Percentiles rank a stretch among this genome's conserved stretches.
phyloP scores from a whole-genome alignment of 1,140 invertebrate species.

The Campoletis sonorensis region DNA sequence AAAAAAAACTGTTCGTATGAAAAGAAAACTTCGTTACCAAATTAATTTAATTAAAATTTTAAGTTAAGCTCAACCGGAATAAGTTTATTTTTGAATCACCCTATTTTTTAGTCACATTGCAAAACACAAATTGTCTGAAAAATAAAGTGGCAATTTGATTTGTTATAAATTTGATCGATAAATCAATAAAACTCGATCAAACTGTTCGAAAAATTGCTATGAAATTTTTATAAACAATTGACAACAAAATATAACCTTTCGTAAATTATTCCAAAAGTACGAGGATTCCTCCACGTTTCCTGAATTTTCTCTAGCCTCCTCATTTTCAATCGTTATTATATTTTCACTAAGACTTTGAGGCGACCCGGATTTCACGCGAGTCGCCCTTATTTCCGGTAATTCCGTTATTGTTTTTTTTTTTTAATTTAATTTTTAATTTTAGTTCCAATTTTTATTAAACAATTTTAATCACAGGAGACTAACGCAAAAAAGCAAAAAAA shows the following conservation, averaged over 20 bases:
- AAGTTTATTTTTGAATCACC: no score
- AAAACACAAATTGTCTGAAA: no score
- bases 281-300: background rate
- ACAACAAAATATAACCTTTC: constrained; percentile 3
- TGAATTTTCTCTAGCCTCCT: background rate
- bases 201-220: no score
- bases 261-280: background rate
- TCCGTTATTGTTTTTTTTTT: background rate
- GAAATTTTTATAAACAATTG: no score
- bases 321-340: background rate
- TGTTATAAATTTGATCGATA: background rate
- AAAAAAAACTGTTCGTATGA: no score
- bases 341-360: background rate
- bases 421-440: no score
- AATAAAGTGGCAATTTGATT: no score
- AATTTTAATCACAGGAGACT: background rate
- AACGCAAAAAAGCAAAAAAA: background rate
- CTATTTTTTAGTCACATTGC: no score
- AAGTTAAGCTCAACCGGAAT: no score
- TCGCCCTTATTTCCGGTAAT: background rate
- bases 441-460: no score
- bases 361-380: background rate
- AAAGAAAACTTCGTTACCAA: no score
- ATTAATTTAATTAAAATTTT: no score
- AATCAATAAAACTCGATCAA: background rate